Conservation (phyloP, 2,888 invertebrate genomes). For the Thysanoteuthis rhombus region DNA sequence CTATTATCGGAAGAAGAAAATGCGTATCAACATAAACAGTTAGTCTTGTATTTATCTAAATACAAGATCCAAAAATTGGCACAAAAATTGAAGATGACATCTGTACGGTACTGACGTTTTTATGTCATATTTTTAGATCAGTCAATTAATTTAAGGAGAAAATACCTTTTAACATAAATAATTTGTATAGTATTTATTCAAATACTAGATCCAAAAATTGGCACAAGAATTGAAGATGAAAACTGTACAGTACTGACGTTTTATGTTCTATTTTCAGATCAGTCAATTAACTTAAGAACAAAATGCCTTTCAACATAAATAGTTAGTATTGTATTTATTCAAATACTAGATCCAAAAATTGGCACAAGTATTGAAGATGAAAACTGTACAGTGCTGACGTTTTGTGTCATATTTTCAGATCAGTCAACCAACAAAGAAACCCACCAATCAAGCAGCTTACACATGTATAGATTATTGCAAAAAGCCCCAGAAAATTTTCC, state of each 20-base stretch:
- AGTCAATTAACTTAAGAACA: neutral
- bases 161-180: no score
- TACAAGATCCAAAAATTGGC: no score
- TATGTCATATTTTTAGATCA: neutral
- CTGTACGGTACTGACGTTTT: no score
- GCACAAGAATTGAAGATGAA: no score
- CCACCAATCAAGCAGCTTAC: neutral
- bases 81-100: no score
- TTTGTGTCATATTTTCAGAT: neutral
- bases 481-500: neutral
- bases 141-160: no score
- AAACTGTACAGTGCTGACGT: neutral
- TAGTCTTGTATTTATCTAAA: no score
- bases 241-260: no score
- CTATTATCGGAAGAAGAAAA: no score
- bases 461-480: neutral
- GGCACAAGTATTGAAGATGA: neutral
- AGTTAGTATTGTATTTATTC: neutral
- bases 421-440: neutral
- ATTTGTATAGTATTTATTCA: no score
- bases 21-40: no score
- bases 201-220: no score
- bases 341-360: neutral
- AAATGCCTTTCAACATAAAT: neutral
- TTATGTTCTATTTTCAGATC: neutral